Base-by-base conservation (phyloP, 2,113 vertebrate genomes). In the Oncorhynchus nerka region DNA sequence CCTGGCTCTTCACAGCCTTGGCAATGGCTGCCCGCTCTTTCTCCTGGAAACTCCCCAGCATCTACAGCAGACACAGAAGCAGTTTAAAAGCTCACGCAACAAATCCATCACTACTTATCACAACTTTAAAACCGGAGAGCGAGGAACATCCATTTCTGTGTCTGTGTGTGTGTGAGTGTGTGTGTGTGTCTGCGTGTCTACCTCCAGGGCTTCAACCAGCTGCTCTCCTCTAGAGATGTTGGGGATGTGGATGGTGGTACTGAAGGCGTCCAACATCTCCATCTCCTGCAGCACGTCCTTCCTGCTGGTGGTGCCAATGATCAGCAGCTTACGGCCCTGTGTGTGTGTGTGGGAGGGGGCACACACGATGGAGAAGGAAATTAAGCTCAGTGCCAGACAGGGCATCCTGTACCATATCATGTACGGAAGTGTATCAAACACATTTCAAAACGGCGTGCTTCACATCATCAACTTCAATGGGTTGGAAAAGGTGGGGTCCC, bases 281-380 rank as follows among this genome's bases (percentile, higher is more conserved):
- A 99, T 99, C 80, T 98, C 97, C 91, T 97, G 95, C 57, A 99
- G 95, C 68, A 99, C 97, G 0, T 97, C 97, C 86, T 96, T 98
- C 76, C 97, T 95, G 78, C 97, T 99, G 0, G 97, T 98, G 86
- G 97, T 99, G 22, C 97, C 97, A 11, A 99, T 95, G 91, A 99
- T 99, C 22, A 99, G 93, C 3, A 99, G 93, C 91, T 99, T 99
- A n/a, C 97, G 96, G 16, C 96, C 95, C 97, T 99, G 92, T 0
- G 59, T 1, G 59, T 32, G 32, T 3, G 59, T 32, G 30, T 5
- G 30, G 20, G 74, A 84, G 55, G 78, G 75, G 76, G 26, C 79
- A 55, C 15, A 55, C 3, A 55, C 3, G 39, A 45, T 45, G 39
- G 39, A 45, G 9, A 11, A 9, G 9, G 16, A 55, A 19, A 5